Conservation (phyloP, 2,888 invertebrate genomes). For the Ectropis crepuscularia region DNA sequence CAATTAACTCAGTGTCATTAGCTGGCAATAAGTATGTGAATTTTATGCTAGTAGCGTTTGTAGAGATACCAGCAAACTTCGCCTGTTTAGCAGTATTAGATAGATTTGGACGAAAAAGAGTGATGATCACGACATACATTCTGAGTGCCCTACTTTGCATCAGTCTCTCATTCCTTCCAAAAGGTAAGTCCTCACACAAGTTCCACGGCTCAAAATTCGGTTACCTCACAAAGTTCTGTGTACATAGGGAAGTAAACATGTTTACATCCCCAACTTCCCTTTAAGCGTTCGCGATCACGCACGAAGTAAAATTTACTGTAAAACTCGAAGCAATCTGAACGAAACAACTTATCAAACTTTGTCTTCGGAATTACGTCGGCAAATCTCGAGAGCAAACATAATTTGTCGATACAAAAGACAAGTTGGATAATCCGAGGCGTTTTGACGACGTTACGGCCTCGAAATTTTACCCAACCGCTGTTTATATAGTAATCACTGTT, state of each 20-base stretch:
- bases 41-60: conserved; percentile 87
- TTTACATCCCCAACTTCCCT: conserved; percentile 27
- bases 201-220: conserved; percentile 5
- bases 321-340: conserved; percentile 42
- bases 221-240: conserved; percentile 14
- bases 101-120: conserved; percentile 86
- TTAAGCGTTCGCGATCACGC: conserved; percentile 30
- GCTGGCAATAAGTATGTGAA: conserved; percentile 91
- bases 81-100: conserved; percentile 86
- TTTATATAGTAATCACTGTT: conserved; percentile 72
- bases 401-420: conserved; percentile 63
- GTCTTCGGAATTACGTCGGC: conserved; percentile 48
- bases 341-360: conserved; percentile 50
- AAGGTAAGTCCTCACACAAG: conserved; percentile 68
- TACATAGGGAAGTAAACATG: conserved; percentile 30
- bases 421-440: conserved; percentile 55
- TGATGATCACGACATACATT: conserved; percentile 86
- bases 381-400: conserved; percentile 60
- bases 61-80: conserved; percentile 90
- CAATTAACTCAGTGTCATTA: conserved; percentile 90
- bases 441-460: conserved; percentile 39
- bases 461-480: conserved; percentile 57
- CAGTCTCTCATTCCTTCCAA: conserved; percentile 84
- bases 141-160: conserved; percentile 87
- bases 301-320: conserved; percentile 36